Base-by-base conservation (phyloP, 2,888 invertebrate genomes). In the Macrophya alboannulata region DNA sequence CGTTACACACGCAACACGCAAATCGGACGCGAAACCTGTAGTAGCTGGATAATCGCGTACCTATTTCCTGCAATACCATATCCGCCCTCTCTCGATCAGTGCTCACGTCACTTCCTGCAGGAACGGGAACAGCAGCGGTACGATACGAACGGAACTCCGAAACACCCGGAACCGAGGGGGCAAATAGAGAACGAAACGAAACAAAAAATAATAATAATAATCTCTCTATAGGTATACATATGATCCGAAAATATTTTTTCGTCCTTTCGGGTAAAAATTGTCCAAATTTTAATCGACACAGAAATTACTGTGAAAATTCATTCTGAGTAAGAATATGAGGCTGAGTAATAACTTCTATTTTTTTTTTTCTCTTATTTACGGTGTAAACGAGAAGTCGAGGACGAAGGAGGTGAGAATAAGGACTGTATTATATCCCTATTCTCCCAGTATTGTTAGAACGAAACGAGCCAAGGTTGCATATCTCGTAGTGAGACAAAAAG, bases 1-100 rank as follows among this genome's bases (percentile, higher is more conserved):
- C 84, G 91, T 92, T 92, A 91, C 90, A 90, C 88, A 87, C 89
- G 89, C 90, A 81, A 81, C 81, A 62, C 62, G 81, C 59, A 43
- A 21, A 81, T 51, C 81, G 40, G 62, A 62, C 59, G 31, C 48
- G 51, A 55, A 51, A 48, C 77, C 31, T 48, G 77, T 55, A 51
- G 40, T 71, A 71, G 37, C 37, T 71, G 83, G 65, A 83, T 81
- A 91, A 91, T 91, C 92, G 89, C 90, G 87, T 90, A 88, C 90
- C 91, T 90, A 92, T 91, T 92, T 92, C 91, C 91, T 90, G 90
- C 88, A 90, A 90, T 91, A 91, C 90, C 92, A 90, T 91, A 92
- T 91, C 92, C 92, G 91, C 91, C 91, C 89, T 68, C 68, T 37
- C 68, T 68, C 87, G 84, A 31, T 9, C 82, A 15, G 68, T 21